These are phyloP conservation scores for Subacronicta megacephala DNA, from an alignment of 2,888 invertebrate genomes.

Conservation along the genomic window DNA sequence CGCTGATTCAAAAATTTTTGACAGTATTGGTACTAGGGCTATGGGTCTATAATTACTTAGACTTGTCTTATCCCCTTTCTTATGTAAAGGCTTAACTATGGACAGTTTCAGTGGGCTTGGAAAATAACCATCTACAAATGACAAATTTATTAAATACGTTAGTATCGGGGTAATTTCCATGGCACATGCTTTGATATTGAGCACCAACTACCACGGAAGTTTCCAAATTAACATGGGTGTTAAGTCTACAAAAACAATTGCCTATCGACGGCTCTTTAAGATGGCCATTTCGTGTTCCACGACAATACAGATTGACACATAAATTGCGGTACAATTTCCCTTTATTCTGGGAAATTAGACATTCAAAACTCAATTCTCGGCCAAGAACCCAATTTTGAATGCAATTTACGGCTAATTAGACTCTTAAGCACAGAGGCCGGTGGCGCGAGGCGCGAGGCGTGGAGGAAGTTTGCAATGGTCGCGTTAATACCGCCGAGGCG, in stretches of 20 bases:
- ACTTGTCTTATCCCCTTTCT: too few species aligned
- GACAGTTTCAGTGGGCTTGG: too few species aligned
- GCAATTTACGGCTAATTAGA: constrained; percentile 87
- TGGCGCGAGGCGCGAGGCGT: constrained; percentile 61
- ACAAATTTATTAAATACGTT: too few species aligned
- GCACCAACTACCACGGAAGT: constrained; percentile 17
- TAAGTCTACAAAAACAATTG: constrained; percentile 44
- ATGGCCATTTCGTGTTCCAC: constrained; percentile 57
- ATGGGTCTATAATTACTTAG: too few species aligned
- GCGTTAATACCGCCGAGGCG: constrained; percentile 68
- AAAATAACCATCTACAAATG: too few species aligned
- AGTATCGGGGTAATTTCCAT: too few species aligned
- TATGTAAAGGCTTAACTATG: too few species aligned
- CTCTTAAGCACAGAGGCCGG: constrained; percentile 81
- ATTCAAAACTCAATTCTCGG: constrained; percentile 85
- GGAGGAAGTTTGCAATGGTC: constrained; percentile 75
- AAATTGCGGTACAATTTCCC: constrained; percentile 77
- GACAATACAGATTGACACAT: constrained; percentile 78
- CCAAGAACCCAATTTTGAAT: constrained; percentile 82
- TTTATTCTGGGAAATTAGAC: constrained; percentile 84
- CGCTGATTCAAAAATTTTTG: too few species aligned
- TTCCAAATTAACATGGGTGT: constrained; percentile 43
- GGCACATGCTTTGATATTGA: too few species aligned
- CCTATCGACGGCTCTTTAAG: constrained; percentile 52
- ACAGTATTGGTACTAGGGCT: too few species aligned